Evolutionary conservation across 2,797 vertebrate genomes (phyloP).

Genomic region (Arvicola amphibius): DNA sequence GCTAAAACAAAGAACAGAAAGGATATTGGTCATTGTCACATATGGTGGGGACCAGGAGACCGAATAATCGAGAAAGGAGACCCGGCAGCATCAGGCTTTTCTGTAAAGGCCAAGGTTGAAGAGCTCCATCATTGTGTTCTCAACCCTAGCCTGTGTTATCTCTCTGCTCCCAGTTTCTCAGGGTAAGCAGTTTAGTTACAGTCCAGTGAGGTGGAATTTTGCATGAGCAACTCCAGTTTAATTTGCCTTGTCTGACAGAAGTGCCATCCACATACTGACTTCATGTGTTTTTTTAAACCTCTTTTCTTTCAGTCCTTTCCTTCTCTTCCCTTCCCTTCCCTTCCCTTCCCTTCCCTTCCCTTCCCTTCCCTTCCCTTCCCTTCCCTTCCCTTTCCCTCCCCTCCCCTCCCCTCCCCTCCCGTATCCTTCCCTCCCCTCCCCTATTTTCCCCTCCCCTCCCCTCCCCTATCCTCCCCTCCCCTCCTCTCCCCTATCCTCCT

Average conservation of each 20-base stretch:
- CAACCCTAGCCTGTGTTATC: not conserved
- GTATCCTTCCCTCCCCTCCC: too few relatives aligned
- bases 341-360: too few relatives aligned
- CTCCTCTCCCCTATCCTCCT: too few relatives aligned
- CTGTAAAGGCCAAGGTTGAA: not conserved
- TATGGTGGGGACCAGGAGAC: not conserved
- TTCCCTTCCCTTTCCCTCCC: too few relatives aligned
- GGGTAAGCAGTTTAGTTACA: constrained; percentile 3
- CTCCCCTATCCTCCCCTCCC: accelerated
- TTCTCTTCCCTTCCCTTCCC: not conserved
- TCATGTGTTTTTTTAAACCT: not conserved
- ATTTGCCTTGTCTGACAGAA: not conserved
- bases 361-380: too few relatives aligned
- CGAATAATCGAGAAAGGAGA: not conserved
- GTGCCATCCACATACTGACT: not conserved
- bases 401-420: too few relatives aligned
- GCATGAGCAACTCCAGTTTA: not conserved
- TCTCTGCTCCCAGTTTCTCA: not conserved
- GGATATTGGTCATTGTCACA: not conserved
- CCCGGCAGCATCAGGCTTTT: not conserved
- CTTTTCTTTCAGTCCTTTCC: not conserved
- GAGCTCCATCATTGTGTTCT: not conserved
- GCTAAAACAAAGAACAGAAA: not conserved
- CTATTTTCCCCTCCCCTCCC: too few relatives aligned
- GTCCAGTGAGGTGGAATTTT: not conserved